Evolutionary conservation across 1,140 invertebrate species (phyloP).

Genomic region (Alviniconcha marisindica): DNA sequence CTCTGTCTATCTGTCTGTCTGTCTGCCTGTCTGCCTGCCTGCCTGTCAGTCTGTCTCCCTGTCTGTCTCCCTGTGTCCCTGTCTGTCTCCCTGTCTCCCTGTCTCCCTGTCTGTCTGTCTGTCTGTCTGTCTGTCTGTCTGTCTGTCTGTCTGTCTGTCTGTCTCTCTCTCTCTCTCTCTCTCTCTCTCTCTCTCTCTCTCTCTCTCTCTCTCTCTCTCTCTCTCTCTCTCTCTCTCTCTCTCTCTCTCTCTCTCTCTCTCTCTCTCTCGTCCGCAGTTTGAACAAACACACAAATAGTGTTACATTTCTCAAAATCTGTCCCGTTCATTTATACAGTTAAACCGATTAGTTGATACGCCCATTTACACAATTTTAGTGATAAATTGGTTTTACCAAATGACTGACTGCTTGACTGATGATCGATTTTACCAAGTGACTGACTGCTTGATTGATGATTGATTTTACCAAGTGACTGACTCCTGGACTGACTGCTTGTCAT

Average conservation of each 20-base stretch:
- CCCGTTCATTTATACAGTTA: not conserved
- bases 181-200: not conserved
- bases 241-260: not conserved
- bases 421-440: not conserved
- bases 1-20: too few species aligned
- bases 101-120: not conserved
- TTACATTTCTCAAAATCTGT: not conserved
- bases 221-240: not conserved
- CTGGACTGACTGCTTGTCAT: not conserved
- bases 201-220: not conserved
- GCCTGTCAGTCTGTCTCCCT: not conserved
- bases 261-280: not conserved
- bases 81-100: not conserved
- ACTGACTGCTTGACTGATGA: not conserved
- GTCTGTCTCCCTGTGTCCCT: not conserved
- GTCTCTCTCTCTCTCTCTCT: not conserved
- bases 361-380: not conserved
- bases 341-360: not conserved
- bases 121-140: not conserved
- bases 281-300: not conserved
- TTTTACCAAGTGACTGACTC: not conserved
- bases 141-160: conserved; percentile 19
- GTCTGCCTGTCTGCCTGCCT: too few species aligned
- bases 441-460: not conserved
- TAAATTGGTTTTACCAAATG: not conserved